Evolutionary conservation across 2,113 vertebrate genomes (phyloP).

Genomic region (Sorex fumeus): DNA sequence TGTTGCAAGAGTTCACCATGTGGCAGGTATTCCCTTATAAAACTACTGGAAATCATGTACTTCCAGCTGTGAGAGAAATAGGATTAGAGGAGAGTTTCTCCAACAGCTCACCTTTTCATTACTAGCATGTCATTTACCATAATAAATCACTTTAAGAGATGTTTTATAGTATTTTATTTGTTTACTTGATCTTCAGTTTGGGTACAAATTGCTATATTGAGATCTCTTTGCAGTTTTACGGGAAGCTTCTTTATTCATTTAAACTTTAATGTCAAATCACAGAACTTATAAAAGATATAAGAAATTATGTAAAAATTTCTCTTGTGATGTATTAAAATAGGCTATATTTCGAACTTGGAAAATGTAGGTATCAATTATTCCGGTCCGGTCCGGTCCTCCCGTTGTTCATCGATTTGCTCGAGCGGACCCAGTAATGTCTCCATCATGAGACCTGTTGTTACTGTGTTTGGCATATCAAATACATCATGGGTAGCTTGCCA

Average conservation of each 20-base stretch:
- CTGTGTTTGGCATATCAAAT: too few relatives aligned
- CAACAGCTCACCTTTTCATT: slow-evolving; percentile 23
- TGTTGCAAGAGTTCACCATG: slow-evolving; percentile 11
- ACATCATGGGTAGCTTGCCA: too few relatives aligned
- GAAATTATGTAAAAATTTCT: background rate
- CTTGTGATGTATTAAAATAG: slow-evolving; percentile 3
- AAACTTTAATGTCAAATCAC: slow-evolving; percentile 52
- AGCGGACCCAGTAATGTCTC: too few relatives aligned
- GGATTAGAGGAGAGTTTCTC: background rate
- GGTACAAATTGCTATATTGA: background rate
- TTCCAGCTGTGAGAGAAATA: slow-evolving; percentile 54
- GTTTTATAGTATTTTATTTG: background rate
- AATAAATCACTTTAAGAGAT: slow-evolving; percentile 45
- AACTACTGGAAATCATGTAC: slow-evolving; percentile 7
- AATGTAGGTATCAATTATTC: background rate
- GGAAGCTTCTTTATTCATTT: background rate
- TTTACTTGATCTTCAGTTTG: slow-evolving; percentile 24
- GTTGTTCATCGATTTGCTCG: too few relatives aligned
- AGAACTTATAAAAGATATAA: background rate
- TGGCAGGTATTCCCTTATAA: slow-evolving; percentile 51
- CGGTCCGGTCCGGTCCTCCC: too few relatives aligned
- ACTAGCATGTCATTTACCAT: background rate
- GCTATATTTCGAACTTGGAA: background rate
- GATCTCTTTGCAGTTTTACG: slow-evolving; percentile 51
- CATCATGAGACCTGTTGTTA: too few relatives aligned